Conservation (phyloP, 2,888 invertebrate genomes). For the Drosophila falleni region DNA sequence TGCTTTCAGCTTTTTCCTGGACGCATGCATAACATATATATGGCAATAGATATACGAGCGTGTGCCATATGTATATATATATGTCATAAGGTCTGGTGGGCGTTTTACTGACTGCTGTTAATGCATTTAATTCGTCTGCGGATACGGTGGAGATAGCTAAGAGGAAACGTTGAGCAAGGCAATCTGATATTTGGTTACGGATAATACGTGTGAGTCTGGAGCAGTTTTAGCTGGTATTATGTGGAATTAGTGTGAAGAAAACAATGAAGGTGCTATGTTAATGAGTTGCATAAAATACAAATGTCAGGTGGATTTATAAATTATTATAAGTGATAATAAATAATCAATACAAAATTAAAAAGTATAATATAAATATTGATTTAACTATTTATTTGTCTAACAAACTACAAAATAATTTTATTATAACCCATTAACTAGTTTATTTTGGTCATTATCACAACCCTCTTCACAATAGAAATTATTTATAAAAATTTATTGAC, state of each 20-base stretch:
- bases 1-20: constrained; percentile 11
- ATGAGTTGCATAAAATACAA: constrained; percentile 5
- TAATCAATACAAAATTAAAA: not conserved
- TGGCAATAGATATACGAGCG: not conserved
- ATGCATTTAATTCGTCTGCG: constrained; percentile 48
- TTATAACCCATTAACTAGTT: not conserved
- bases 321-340: constrained; percentile 1
- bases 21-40: not conserved
- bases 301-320: constrained; percentile 6
- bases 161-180: constrained; percentile 17
- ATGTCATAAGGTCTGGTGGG: constrained; percentile 47
- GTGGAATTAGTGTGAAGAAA: constrained; percentile 12
- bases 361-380: not conserved
- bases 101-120: constrained; percentile 48
- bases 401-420: not conserved
- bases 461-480: constrained; percentile 10
- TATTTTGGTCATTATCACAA: not conserved
- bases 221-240: constrained; percentile 16
- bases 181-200: constrained; percentile 13
- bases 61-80: not conserved
- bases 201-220: constrained; percentile 5
- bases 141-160: constrained; percentile 37
- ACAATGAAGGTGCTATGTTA: not conserved
- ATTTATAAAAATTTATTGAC: constrained; percentile 3
- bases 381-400: not conserved